Base-by-base conservation (phyloP, 2,888 invertebrate species). In the Agriopis leucophaearia region DNA sequence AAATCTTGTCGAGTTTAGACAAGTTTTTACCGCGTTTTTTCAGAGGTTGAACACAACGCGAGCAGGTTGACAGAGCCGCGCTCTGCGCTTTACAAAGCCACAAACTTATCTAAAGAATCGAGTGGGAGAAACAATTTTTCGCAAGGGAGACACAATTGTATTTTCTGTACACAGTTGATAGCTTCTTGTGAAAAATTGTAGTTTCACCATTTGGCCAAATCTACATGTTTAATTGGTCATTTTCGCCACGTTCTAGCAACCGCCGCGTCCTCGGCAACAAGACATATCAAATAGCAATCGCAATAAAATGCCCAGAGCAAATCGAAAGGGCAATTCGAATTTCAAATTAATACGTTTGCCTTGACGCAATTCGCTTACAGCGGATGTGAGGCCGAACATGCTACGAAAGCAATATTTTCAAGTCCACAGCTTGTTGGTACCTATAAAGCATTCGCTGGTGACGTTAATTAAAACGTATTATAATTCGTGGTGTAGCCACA, bases 391-490 rank as follows among this genome's bases (percentile, higher is more conserved):
- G 52, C 52, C 56, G 12, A 56, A 38, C 50, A 51, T 51, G 16
- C 51, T 55, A 44, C 10, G 48, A 65, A 56, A 63, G 18, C 40
- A 64, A 64, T 15, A 54, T 55, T 35, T 61, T 55, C 55, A 60
- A 64, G 64, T 69, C 58, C 59, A 56, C 59, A 27, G 61, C 62
- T 66, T 15, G 69, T 62, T 61, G 44, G 69, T 69, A 54, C 27
- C 27, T 68, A n/a, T n/a, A 72, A 72, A 71, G 69, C 71, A 73
- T 84, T 88, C 85, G 88, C 86, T 87, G 89, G 87, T 82, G 81
- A 86, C 86, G 90, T 88, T 92, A 92, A 93, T 93, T 92, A 89
- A 89, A 88, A 81, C 83, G 85, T 87, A 89, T 89, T 89, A 87
- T 88, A 88, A 89, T 87, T 84, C 81, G 87, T 84, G 85, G 85